Base-by-base conservation (phyloP, 2,797 vertebrate species). In the Peromyscus nudipes region DNA sequence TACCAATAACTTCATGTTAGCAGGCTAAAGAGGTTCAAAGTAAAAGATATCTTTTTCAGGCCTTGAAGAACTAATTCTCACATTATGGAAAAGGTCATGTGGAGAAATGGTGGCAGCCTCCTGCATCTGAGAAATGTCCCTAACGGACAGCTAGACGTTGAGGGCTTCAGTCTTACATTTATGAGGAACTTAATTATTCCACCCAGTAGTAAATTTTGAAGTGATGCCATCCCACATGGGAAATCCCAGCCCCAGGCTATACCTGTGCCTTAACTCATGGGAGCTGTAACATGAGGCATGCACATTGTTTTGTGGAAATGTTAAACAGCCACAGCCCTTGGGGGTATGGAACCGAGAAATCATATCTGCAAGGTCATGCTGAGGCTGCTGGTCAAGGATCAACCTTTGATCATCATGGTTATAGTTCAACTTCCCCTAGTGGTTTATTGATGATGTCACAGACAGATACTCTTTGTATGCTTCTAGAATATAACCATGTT, bases 1-100 rank as follows among this genome's bases (percentile, higher is more conserved):
- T 81, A 73, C 25, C 34, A 77, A 17, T 69, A 37, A 4, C n/a
- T 92, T 86, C 17, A 4, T 96, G n/a, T 94, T 75, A 90, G n/a
- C 34, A 57, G 49, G 67, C n/a, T 10, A 40, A 40, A 89, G 65
- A 94, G 65, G 55, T 49, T 94, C n/a, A 49, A 91, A 96, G 75
- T 40, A 64, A 27, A 64, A 92, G 27, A 73, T 43, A 40, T 31
- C 21, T 71, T 31, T 40, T 83, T 49, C 43, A 67, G 43, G 19
- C 31, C 40, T 79, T 17, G 9, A 87, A 69, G 67, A 80, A 76
- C 25, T 37, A 82, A 40, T 37, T 87, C 43, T 49, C 4, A 27
- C 4, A 8, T n/a, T 29, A 27, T 49, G 19, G 43, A 83, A 64
- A 86, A 75, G 13, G 25, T 16, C 31, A 8, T 0, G 0, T 29